These are phyloP conservation scores for Amphibalanus amphitrite DNA, from an alignment of 1,140 invertebrate genomes.

Conservation along the genomic window DNA sequence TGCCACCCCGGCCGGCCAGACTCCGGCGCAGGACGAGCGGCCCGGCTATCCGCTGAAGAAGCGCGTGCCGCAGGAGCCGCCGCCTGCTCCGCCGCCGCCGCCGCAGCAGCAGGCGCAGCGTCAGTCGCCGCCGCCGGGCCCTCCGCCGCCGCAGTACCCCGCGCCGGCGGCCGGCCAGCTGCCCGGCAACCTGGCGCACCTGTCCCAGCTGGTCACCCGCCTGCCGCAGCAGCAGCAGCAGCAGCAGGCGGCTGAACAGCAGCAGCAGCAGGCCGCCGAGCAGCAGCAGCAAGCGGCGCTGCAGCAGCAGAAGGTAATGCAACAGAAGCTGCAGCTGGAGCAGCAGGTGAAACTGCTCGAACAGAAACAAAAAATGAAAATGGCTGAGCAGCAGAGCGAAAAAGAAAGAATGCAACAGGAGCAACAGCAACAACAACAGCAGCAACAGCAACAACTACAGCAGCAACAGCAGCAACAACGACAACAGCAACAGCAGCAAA, in stretches of 20 bases:
- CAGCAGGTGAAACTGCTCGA: not conserved
- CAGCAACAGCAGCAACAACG: not conserved
- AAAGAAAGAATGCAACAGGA: not conserved
- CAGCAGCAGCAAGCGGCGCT: not conserved
- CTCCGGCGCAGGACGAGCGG: not conserved
- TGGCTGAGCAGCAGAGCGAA: not conserved
- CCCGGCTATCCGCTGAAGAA: not conserved
- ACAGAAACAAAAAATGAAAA: not conserved
- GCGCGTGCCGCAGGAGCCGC: not conserved
- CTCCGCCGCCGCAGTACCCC: not conserved
- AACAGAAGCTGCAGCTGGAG: not conserved
- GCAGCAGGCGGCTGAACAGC: not conserved
- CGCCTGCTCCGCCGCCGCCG: not conserved
- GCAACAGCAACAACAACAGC: constrained; percentile 1
- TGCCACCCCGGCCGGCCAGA: not conserved
- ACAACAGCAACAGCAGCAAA: not conserved
- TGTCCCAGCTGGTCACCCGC: not conserved
- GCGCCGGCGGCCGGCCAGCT: not conserved
- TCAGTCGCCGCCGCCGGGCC: not conserved
- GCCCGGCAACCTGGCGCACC: not conserved
- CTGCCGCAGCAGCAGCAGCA: not conserved
- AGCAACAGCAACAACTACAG: not conserved
- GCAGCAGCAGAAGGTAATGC: not conserved
- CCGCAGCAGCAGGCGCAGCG: not conserved
- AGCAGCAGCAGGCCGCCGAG: not conserved